Evolutionary conservation across 2,888 invertebrate species (phyloP).

Genomic region (Venusia cambrica): DNA sequence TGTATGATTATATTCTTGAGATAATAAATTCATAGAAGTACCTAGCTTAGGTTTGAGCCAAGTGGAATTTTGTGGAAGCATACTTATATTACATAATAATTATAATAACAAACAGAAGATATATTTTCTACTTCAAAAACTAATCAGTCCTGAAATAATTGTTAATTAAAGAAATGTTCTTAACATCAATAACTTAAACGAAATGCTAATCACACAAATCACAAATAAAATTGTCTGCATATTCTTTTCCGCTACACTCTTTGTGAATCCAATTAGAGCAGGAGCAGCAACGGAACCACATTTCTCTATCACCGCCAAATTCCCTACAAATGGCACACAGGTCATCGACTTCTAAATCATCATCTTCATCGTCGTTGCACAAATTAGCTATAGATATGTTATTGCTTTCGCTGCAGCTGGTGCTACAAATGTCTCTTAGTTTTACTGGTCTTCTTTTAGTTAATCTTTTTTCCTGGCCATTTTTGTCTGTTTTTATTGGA

Average conservation of each 20-base stretch:
- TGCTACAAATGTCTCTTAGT: constrained; percentile 1
- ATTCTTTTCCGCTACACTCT: constrained; percentile 5
- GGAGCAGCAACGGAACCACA: constrained; percentile 8
- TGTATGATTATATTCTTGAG: no score
- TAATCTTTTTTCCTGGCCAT: no score
- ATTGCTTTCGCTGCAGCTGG: constrained; percentile 1
- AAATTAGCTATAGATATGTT: constrained; percentile 1
- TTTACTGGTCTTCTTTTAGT: constrained; percentile 1
- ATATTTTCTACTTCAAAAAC: no score
- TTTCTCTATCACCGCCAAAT: constrained; percentile 4
- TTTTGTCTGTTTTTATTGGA: constrained; percentile 3
- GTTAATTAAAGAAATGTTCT: no score
- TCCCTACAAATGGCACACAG: constrained; percentile 5
- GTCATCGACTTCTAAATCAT: constrained; percentile 7
- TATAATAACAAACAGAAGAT: no score
- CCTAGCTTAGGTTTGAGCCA: no score
- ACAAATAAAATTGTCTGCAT: constrained; percentile 3
- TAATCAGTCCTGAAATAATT: no score
- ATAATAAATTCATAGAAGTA: no score
- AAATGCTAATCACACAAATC: no score
- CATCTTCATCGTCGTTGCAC: constrained; percentile 6
- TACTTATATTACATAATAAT: no score
- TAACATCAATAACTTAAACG: no score
- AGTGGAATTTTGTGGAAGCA: no score
- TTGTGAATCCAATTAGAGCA: constrained; percentile 5